A percentile compares a stretch with the other conserved stretches of the same genome.
Conservation (phyloP, 2,888 invertebrate species). For the Bombylius discolor region DNA sequence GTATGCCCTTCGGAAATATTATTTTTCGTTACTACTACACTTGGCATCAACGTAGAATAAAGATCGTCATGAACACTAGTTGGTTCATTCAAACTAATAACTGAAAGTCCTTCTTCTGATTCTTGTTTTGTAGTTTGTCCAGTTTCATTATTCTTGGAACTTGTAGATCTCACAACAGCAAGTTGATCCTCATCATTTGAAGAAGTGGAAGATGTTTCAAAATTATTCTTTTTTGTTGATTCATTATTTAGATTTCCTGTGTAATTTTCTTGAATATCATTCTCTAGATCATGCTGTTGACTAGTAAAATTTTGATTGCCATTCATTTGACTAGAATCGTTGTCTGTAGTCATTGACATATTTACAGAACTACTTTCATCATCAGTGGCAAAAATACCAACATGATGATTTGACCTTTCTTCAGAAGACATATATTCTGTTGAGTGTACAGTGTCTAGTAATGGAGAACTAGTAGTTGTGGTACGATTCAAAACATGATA, state of each 20-base stretch:
- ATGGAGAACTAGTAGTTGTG: constrained; percentile 1
- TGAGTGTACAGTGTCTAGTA: background rate
- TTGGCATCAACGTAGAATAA: background rate
- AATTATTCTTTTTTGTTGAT: background rate
- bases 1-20: background rate
- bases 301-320: background rate
- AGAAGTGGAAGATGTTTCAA: no score
- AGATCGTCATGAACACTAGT: background rate
- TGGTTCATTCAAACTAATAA: background rate
- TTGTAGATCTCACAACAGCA: no score
- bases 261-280: background rate
- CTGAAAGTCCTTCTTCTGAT: background rate
- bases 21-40: background rate
- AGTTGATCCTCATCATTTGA: no score
- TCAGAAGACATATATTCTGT: background rate
- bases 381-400: background rate
- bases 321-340: background rate
- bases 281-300: background rate
- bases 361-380: background rate
- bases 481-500: constrained; percentile 10
- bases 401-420: background rate
- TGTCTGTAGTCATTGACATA: background rate
- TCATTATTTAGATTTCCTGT: background rate
- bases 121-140: background rate
- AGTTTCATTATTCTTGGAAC: background rate